phyloP scores from a whole-genome alignment of 2,797 vertebrate species.

The Falco biarmicus region DNA sequence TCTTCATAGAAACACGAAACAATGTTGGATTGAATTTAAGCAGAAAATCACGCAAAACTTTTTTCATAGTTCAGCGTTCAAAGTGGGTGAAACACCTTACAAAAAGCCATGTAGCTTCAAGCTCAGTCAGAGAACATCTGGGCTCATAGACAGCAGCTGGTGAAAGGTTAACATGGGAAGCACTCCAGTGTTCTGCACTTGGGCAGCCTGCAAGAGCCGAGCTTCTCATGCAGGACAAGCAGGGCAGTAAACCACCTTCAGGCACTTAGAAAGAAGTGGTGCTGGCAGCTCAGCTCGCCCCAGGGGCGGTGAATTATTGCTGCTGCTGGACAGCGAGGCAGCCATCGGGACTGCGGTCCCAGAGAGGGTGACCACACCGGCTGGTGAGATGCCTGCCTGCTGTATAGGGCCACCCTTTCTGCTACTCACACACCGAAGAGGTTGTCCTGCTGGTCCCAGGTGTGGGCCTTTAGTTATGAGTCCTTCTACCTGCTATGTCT shows the following conservation, averaged over 20 bases:
- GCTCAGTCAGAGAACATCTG: neutral
- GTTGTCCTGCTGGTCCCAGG: neutral
- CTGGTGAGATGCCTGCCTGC: neutral
- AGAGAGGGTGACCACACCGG: neutral
- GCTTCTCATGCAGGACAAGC: neutral
- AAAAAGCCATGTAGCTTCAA: rapidly evolving
- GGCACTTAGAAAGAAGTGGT: rapidly evolving
- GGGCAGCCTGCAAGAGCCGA: neutral
- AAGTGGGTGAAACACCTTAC: neutral
- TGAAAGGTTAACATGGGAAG: neutral
- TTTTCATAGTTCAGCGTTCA: neutral
- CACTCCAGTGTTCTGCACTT: neutral
- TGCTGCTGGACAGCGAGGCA: neutral
- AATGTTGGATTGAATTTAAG: neutral
- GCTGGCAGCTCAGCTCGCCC: rapidly evolving
- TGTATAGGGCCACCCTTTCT: neutral
- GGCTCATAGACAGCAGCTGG: neutral
- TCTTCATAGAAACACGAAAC: neutral
- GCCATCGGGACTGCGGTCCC: neutral
- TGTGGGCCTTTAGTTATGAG: neutral
- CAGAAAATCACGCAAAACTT: neutral
- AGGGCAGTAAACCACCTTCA: neutral
- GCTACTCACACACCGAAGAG: neutral
- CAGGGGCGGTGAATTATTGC: rapidly evolving
- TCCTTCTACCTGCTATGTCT: neutral